Evolutionary conservation across 2,113 vertebrate species (phyloP), one percentile per base, ranked within the genome.

Genomic region (Nannospalax galili): DNA sequence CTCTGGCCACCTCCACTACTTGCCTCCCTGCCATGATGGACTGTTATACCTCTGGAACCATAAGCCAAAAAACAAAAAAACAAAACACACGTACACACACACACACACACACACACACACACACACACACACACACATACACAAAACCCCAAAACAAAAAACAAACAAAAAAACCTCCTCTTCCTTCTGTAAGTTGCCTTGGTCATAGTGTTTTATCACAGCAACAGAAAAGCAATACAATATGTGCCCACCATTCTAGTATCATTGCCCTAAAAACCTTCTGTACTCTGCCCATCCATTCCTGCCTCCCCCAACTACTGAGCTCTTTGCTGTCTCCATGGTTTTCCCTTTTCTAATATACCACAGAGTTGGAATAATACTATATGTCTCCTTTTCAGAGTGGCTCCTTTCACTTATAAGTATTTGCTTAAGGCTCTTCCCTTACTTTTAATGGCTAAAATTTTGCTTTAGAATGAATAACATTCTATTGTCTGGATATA

Each of bases 81-180:
- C 20, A 6, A 22, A 17, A 70, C 70, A 40, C 30, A n/a, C 16
- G 62, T 42, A n/a, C 26, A 30, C 30, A 28, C 58, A n/a, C n/a
- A n/a, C n/a, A n/a, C n/a, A n/a, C n/a, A n/a, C n/a, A n/a, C n/a
- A n/a, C n/a, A n/a, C n/a, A n/a, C n/a, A n/a, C n/a, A n/a, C n/a
- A n/a, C n/a, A n/a, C n/a, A n/a, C n/a, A n/a, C n/a, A n/a, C n/a
- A n/a, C n/a, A n/a, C 15, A 56, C 70, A 7, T 4, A 1, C 0
- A 8, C 4, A 1, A 20, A 24, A 35, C 22, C 12, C 9, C 3
- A 1, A 1, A 8, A 5, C 4, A 9, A n/a, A n/a, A n/a, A n/a
- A n/a, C n/a, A n/a, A n/a, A n/a, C n/a, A n/a, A n/a, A n/a, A n/a
- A 4, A 20, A 0, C 28, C 16, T 62, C 22, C 19, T 45, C 17